Evolutionary conservation across 2,113 vertebrate genomes (phyloP), one percentile per base, ranked within the genome.

Genomic region (Odontophorus gujanensis): DNA sequence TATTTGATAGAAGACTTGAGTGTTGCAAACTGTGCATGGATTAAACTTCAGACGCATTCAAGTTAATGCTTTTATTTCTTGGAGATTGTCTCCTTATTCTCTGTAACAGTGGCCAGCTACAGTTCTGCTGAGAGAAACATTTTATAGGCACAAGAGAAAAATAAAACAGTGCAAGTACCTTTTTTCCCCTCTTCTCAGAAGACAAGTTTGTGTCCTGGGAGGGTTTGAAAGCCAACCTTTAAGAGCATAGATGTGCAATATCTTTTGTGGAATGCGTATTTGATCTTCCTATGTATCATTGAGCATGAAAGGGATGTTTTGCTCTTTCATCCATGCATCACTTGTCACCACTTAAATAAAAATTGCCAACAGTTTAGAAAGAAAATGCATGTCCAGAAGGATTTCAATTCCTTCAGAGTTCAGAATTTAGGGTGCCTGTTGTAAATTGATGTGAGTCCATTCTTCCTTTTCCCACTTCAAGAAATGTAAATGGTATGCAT

Each of bases 51-150:
- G 62, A 75, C 66, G 4, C 40, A 34, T 90, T 78, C 48, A 28
- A 21, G 78, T 61, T 91, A 94, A 78, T 81, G 36, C 43, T 86
- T 95, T 81, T 93, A 86, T 93, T 93, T 93, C 61, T 81, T 73
- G 19, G 30, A 58, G 66, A 24, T 15, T 81, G 6, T 36, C 4
- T 48, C 58, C 55, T 88, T 81, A 73, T 61, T 81, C 65, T 88
- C 67, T 72, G 43, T 42, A 83, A 75, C 6, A 50, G 30, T 84
- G 48, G 19, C 62, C 66, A 91, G 66, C 47, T 91, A 62, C 57
- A 78, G 16, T 75, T 95, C 20, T 78, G 18, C 38, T 61, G 51
- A 71, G 34, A 63, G n/a, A 83, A 84, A 30, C 4, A 9, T 74
- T 73, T 74, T 80, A 48, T 3, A 75, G 38, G 32, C 40, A 75